Evolutionary conservation across 2,888 invertebrate species (phyloP), one percentile per base, ranked within the genome.

Genomic region (Petrophora chlorosata): DNA sequence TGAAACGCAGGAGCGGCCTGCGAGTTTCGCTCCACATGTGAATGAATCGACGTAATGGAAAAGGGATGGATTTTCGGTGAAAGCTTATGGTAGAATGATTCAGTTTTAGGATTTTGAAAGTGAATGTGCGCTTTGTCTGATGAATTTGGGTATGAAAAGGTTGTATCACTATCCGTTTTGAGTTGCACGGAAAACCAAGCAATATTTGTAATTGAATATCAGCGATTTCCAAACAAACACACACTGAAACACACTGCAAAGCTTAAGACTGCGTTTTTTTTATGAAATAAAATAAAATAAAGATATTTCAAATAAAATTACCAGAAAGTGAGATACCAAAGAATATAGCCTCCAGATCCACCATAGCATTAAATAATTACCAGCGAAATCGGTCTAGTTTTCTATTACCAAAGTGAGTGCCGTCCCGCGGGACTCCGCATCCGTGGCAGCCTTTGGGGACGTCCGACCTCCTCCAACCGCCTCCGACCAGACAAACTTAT

Each of bases 371-470:
- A 76, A 79, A 76, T 79, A 80, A 82, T 82, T 79, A 78, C 56
- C 59, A 59, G 58, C 38, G 63, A 66, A 72, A 76, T 79, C 77
- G 73, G 74, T 76, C 76, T 70, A 76, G 79, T 76, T 83, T 84
- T 84, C 83, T 82, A 88, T 88, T 87, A 86, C 63, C 70, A 66
- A 70, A 80, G 77, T 79, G 79, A 83, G 79, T 77, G 80, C 80
- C 70, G 70, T 85, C 89, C 83, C 86, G 50, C 47, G 83, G 82
- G 87, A 81, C 62, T 54, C 62, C 63, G 73, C 74, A 76, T 82
- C 84, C 81, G 74, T 71, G 70, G 71, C 78, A 70, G 73, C 77
- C 82, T 77, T 61, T 60, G 53, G 82, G 84, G 81, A 81, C 73
- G 70, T 78, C 43, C 43, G 39, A 38, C 49, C 34, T 4, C 45